Conservation (phyloP, 2,113 vertebrate species). For the Sturnira hondurensis region DNA sequence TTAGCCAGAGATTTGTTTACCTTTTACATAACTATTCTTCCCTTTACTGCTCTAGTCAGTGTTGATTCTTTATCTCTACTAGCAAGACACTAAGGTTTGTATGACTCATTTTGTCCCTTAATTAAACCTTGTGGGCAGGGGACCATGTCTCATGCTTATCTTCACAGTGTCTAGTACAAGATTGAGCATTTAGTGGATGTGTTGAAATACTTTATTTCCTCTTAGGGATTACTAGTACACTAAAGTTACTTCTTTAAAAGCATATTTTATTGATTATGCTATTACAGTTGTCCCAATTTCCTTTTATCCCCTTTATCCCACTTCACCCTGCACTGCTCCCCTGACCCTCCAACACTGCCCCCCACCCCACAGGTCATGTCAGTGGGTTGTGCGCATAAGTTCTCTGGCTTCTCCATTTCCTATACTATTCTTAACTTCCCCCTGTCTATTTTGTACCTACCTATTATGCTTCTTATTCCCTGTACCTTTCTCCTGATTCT, state of each 20-base stretch:
- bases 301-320: no score
- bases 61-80: neutral
- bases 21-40: neutral
- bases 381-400: no score
- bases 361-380: no score
- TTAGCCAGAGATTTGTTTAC: neutral
- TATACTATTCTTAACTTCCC: no score
- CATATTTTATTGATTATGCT: no score
- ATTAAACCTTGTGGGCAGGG: neutral
- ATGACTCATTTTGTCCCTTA: neutral
- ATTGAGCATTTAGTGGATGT: neutral
- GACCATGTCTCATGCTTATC: neutral
- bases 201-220: neutral
- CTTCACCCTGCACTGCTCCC: no score
- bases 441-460: no score
- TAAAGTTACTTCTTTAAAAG: neutral
- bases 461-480: no score
- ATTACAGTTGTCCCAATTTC: no score
- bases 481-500: no score
- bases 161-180: neutral
- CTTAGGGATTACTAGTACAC: neutral
- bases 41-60: neutral
- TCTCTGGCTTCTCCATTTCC: no score
- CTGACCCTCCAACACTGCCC: no score
- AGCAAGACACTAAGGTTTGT: neutral